Base-by-base conservation (phyloP, 2,113 vertebrate species). In the Mohoua ochrocephala region DNA sequence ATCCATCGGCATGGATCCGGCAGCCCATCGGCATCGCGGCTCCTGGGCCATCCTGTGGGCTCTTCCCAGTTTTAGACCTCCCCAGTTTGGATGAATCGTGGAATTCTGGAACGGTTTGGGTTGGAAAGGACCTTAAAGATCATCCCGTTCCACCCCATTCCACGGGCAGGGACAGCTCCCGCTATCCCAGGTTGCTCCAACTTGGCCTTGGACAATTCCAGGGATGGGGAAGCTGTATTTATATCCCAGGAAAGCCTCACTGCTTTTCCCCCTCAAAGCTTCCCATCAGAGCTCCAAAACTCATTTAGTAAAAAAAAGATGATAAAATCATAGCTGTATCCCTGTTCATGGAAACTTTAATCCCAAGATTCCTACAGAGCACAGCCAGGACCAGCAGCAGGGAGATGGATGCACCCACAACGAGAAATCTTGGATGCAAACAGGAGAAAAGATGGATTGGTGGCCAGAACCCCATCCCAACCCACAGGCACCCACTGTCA, bases 21-120 rank as follows among this genome's bases (percentile, higher is more conserved):
- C 41, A n/a, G 26, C 45, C 1, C 2, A 6, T 11, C 0, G 1
- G 37, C 28, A 28, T 16, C 0, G 1, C 4, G 1, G 70, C 10
- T n/a, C 41, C 52, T 1, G 2, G 35, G 26, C n/a, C 13, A 4
- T 8, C 47, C 79, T 7, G 1, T 0, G 31, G 28, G 7, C 4
- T 18, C 53, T 42, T 37, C 84, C 54, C 50, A 5, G 5, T 0
- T 20, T 7, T 45, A 37, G 28, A 2, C 4, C 27, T 23, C 6
- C 23, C 30, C 8, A 3, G 22, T 23, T 15, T 2, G 71, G 90
- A 15, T 37, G 41, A 39, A 39, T 10, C 6, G 4, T 11, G n/a
- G 9, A 35, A 47, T 49, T 39, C 56, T 39, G 42, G 59, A 37
- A 23, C 7, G 86, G 17, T 13, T 23, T 37, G 67, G 11, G 17